Base-by-base conservation (phyloP, 1,140 invertebrate species). In the Periplaneta americana region DNA sequence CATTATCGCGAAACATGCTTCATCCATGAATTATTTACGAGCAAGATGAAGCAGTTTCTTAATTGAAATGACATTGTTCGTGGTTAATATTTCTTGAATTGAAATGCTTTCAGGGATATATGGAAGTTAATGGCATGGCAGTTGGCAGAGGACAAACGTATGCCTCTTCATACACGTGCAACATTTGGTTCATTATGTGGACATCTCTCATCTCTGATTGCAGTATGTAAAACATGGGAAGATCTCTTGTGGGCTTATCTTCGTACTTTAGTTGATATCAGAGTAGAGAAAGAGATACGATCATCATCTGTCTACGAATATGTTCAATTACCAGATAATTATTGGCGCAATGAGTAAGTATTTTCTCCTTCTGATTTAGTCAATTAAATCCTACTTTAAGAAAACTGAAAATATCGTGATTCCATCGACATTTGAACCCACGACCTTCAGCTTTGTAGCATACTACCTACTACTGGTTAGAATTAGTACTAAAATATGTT, bases 191-290 rank as follows among this genome's bases (percentile, higher is more conserved):
- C 80, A 15, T 82, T 97, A 28, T 97, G 96, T 89, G 97, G 97
- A 0, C 94, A 98, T 87, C 86, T 98, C 33, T 88, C 92, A 31
- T 92, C 94, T 18, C 85, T 98, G 13, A 86, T 98, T 15, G 89
- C 93, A 10, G 91, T 95, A 0, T 95, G 96, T 82, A 89, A 90
- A 15, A 93, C 92, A 22, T 98, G 97, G 97, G 93, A 96, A 86
- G 98, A 99, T 88, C 90, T 94, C 80, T 87, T 98, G 17, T 99
- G 97, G 97, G 95, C 96, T 15, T 94, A 97, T 86, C 90, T 97
- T 83, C 94, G 93, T 85, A 91, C 93, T 0, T 91, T 96, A 84
- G 92, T 98, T 81, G 97, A 98, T 87, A 92, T 95, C 22, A 90
- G 93, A 82, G 96, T 98, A 2, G 97, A 98, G 85, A 89, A 91